A percentile compares a stretch with the other conserved stretches of the same genome.
Conservation (phyloP, 2,888 invertebrate genomes). For the Panorpa germanica region DNA sequence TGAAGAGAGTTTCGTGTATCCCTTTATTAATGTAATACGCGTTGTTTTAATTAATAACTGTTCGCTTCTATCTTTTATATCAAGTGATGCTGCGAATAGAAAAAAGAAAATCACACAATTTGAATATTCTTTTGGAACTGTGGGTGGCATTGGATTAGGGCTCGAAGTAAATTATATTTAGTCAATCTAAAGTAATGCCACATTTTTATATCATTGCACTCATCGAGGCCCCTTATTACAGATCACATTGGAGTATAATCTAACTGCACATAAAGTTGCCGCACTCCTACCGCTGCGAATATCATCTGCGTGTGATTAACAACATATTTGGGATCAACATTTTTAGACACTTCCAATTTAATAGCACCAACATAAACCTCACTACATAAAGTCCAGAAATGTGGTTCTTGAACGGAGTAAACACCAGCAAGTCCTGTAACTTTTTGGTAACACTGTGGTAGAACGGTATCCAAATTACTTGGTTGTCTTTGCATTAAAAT, state of each 20-base stretch:
- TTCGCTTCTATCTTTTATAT: too few species aligned
- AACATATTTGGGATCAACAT: conserved; percentile 84
- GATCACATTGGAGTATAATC: conserved; percentile 70
- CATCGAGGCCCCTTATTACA: too few species aligned
- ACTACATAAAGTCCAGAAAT: conserved; percentile 96
- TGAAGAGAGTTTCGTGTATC: too few species aligned
- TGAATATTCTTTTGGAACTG: too few species aligned
- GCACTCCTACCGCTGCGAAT: conserved; percentile 80
- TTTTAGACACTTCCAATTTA: conserved; percentile 86
- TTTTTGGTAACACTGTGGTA: conserved; percentile 79
- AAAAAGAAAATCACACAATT: too few species aligned
- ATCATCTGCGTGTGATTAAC: conserved; percentile 86
- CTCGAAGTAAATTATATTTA: too few species aligned
- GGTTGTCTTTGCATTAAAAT: conserved; percentile 94
- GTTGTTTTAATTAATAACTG: too few species aligned
- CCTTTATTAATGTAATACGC: too few species aligned
- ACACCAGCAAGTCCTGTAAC: conserved; percentile 84
- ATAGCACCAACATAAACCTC: conserved; percentile 84
- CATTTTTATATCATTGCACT: too few species aligned
- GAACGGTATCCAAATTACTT: conserved; percentile 51
- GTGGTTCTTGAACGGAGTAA: conserved; percentile 90
- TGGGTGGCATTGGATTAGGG: too few species aligned
- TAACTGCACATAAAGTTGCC: conserved; percentile 81
- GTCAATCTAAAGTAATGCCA: too few species aligned
- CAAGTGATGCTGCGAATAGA: too few species aligned